A percentile compares a stretch with the other conserved stretches of the same genome.
Conservation (phyloP, 2,113 vertebrate species). For the Hippocampus zosterae region DNA sequence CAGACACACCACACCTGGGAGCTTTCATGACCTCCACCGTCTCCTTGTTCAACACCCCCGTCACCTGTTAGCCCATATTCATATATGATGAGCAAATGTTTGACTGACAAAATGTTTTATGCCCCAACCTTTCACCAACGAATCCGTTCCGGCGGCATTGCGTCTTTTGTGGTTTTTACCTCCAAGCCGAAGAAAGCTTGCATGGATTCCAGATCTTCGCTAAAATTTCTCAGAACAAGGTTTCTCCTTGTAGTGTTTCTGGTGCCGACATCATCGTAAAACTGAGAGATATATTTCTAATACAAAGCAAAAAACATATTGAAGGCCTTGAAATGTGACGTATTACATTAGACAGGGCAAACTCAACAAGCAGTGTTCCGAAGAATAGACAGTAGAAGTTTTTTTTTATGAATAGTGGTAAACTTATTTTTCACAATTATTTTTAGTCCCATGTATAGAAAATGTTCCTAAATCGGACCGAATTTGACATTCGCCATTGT, state of each 20-base stretch:
- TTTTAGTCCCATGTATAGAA: too few relatives aligned
- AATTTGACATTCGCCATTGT: too few relatives aligned
- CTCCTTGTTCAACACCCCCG: conserved; percentile 60
- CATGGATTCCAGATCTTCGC: conserved; percentile 60
- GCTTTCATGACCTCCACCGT: conserved; percentile 67
- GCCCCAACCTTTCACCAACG: neutral
- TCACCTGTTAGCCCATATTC: conserved; percentile 43
- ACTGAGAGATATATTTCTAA: conserved; percentile 57
- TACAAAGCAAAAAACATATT: neutral
- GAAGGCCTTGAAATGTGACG: neutral
- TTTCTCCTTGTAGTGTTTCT: conserved; percentile 8
- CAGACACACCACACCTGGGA: conserved; percentile 66
- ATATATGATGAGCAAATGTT: neutral
- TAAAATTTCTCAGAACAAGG: conserved; percentile 19
- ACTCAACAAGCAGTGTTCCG: neutral
- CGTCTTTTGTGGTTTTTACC: conserved; percentile 16
- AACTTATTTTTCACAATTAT: too few relatives aligned
- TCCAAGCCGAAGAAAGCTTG: conserved; percentile 71
- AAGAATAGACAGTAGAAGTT: neutral
- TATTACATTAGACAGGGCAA: neutral
- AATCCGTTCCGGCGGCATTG: neutral
- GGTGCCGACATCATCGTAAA: conserved; percentile 35
- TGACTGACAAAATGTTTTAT: neutral
- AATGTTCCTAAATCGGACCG: too few relatives aligned
- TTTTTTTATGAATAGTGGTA: too few relatives aligned